Evolutionary conservation across 1,140 invertebrate genomes (phyloP).

Genomic region (Portunus trituberculatus): DNA sequence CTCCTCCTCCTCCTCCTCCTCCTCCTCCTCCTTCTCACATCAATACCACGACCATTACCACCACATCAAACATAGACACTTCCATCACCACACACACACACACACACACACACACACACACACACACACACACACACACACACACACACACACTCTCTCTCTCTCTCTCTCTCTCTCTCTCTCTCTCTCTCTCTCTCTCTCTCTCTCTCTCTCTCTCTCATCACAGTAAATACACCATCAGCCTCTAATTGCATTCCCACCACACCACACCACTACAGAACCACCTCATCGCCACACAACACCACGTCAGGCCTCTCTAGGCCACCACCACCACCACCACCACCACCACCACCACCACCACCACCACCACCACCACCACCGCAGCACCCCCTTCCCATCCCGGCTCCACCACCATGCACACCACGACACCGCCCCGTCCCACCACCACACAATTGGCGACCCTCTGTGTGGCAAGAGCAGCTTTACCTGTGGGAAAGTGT

Average conservation of each 20-base stretch:
- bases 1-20: too few relatives aligned
- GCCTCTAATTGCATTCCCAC: too few relatives aligned
- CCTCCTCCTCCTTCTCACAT: too few relatives aligned
- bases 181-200: not conserved
- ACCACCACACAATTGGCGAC: not conserved
- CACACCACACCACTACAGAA: too few relatives aligned
- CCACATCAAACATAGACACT: not conserved
- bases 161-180: not conserved
- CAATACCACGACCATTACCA: not conserved
- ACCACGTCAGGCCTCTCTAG: not conserved
- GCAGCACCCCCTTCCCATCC: too few relatives aligned
- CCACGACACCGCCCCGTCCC: not conserved
- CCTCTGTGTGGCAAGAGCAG: conserved; percentile 31
- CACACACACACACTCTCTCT: too few relatives aligned
- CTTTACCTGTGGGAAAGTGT: conserved; percentile 67
- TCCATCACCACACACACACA: too few relatives aligned
- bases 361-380: not conserved
- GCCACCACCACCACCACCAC: not conserved
- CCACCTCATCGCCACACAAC: too few relatives aligned
- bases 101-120: too few relatives aligned
- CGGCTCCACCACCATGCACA: too few relatives aligned
- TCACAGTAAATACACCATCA: too few relatives aligned
- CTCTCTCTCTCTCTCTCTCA: conserved; percentile 31
- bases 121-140: too few relatives aligned
- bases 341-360: not conserved